Evolutionary conservation across 2,113 vertebrate species (phyloP).

Genomic region (Otis tarda): DNA sequence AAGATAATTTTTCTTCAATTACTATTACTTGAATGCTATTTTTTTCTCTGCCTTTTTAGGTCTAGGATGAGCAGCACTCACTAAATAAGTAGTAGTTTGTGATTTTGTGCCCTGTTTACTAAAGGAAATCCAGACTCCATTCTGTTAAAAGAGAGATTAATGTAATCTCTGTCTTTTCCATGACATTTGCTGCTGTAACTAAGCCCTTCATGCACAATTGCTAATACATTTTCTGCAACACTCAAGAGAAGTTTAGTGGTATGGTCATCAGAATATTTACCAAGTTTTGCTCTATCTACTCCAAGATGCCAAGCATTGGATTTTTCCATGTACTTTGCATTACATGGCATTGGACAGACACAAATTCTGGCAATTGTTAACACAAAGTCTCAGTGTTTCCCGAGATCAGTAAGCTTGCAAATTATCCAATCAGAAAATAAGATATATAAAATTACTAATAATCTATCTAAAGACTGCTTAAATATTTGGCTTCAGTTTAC

Average conservation of each 20-base stretch:
- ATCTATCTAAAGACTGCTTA: not conserved
- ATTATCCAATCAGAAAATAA: not conserved
- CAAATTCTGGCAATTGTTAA: not conserved
- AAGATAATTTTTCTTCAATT: not conserved
- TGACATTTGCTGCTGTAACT: not conserved
- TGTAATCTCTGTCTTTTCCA: not conserved
- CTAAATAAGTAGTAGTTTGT: not conserved
- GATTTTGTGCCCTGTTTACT: not conserved
- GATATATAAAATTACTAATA: not conserved
- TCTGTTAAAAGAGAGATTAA: not conserved
- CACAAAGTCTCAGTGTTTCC: accelerated
- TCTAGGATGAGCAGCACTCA: not conserved
- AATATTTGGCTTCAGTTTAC: not conserved
- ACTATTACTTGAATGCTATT: not conserved
- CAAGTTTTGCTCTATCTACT: not conserved
- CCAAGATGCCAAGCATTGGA: not conserved
- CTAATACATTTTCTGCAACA: not conserved
- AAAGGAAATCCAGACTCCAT: not conserved
- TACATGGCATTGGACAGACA: not conserved
- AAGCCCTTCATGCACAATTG: not conserved
- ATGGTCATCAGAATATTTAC: not conserved
- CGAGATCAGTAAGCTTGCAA: not conserved
- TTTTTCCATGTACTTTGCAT: not conserved
- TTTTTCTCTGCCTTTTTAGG: not conserved
- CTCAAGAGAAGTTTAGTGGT: not conserved